Percentiles rank a stretch among this genome's conserved stretches.
Evolutionary conservation across 2,888 invertebrate genomes (phyloP).

Genomic region (Anoplius nigerrimus): DNA sequence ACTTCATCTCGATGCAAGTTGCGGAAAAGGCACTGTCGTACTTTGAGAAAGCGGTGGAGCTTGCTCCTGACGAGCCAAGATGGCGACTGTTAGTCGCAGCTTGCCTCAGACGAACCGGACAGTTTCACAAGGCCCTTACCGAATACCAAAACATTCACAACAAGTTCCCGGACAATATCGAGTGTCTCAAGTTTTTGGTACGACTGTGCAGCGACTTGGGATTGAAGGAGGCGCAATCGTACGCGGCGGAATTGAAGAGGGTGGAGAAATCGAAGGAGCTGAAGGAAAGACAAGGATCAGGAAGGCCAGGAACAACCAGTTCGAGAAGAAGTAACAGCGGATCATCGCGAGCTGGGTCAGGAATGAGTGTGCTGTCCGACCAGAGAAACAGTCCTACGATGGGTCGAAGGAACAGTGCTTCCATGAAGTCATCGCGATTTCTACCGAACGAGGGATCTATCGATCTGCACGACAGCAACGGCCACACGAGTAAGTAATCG

Average conservation of each 20-base stretch:
- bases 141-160: conserved; percentile 91
- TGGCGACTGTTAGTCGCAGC: conserved; percentile 92
- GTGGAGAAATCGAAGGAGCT: conserved; percentile 78
- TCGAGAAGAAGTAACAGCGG: conserved; percentile 78
- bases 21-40: conserved; percentile 90
- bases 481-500: conserved; percentile 46
- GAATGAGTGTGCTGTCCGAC: conserved; percentile 76
- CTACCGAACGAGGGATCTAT: conserved; percentile 56
- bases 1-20: conserved; percentile 90
- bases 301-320: conserved; percentile 76
- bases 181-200: conserved; percentile 93
- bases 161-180: conserved; percentile 95
- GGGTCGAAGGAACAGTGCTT: conserved; percentile 52
- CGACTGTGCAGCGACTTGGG: conserved; percentile 93
- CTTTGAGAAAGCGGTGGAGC: conserved; percentile 85
- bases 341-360: conserved; percentile 78
- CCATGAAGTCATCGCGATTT: conserved; percentile 47
- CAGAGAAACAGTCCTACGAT: conserved; percentile 68
- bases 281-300: conserved; percentile 78
- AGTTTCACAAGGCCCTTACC: conserved; percentile 88
- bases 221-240: conserved; percentile 90
- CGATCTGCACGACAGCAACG: conserved; percentile 53
- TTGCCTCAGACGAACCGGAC: conserved; percentile 88
- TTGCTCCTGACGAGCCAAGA: conserved; percentile 80
- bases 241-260: conserved; percentile 89